Conservation (phyloP, 2,113 vertebrate genomes). For the Ancistrus triradiatus region DNA sequence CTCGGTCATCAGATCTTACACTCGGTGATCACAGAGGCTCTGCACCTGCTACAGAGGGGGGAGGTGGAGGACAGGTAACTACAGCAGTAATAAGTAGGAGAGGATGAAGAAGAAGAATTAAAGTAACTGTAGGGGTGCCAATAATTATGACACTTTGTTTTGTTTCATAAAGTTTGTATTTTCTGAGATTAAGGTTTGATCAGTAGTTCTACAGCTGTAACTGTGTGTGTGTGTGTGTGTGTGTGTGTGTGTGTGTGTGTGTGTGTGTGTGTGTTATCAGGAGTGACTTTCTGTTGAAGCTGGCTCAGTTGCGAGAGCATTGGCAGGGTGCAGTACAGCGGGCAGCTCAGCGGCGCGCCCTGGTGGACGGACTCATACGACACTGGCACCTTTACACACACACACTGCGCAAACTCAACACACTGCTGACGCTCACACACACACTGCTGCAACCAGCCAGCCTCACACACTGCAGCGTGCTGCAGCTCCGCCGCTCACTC, state of each 20-base stretch:
- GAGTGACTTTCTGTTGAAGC: slow-evolving; percentile 79
- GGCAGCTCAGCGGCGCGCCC: slow-evolving; percentile 69
- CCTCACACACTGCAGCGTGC: slow-evolving; percentile 65
- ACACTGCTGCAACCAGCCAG: slow-evolving; percentile 65
- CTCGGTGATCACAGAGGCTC: slow-evolving; percentile 74
- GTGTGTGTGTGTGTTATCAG: slow-evolving; percentile 60
- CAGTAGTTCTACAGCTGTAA: no score
- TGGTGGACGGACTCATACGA: slow-evolving; percentile 67
- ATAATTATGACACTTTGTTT: no score
- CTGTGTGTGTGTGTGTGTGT: no score
- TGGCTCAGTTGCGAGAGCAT: slow-evolving; percentile 73
- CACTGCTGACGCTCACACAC: slow-evolving; percentile 64
- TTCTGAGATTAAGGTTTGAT: no score
- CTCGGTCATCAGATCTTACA: slow-evolving; percentile 81
- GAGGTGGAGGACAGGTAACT: slow-evolving; percentile 79
- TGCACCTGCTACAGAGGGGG: slow-evolving; percentile 73
- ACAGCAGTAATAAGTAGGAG: not conserved
- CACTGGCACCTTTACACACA: slow-evolving; percentile 76
- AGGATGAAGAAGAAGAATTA: not conserved
- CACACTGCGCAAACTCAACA: slow-evolving; percentile 67
- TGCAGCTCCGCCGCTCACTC: slow-evolving; percentile 65
- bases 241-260: no score
- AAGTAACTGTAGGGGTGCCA: no score
- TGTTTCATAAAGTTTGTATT: no score
- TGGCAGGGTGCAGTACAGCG: slow-evolving; percentile 76